phyloP scores from a whole-genome alignment of 2,797 vertebrate genomes.

The Allobates femoralis region DNA sequence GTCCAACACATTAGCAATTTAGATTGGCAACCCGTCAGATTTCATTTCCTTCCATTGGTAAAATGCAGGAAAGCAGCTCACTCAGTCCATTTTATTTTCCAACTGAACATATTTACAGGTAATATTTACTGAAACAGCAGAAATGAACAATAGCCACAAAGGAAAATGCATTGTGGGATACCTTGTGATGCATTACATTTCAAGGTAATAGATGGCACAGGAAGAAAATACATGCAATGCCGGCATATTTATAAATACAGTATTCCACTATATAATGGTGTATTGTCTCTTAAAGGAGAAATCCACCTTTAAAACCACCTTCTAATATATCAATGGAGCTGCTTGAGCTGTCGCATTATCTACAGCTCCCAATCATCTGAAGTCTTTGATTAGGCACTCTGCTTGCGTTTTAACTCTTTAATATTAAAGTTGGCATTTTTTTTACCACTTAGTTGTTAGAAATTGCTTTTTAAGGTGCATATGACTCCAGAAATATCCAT shows the following conservation, averaged over 20 bases:
- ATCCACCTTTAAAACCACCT: background rate
- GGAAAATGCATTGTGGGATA: constrained; percentile 11
- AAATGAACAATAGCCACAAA: constrained; percentile 23
- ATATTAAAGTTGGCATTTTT: no score
- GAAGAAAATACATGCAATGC: constrained; percentile 21
- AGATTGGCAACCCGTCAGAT: constrained; percentile 57
- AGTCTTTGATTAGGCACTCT: background rate
- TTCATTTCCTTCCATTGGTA: constrained; percentile 31
- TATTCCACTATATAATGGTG: background rate
- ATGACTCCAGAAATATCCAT: no score
- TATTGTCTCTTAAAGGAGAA: background rate
- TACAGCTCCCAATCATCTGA: background rate
- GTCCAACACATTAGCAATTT: constrained; percentile 44
- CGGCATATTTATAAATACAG: constrained; percentile 19
- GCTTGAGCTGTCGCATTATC: background rate
- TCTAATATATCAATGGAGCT: background rate
- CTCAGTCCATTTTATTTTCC: constrained; percentile 9
- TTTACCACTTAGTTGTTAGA: no score
- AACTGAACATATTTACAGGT: background rate
- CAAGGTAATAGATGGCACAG: constrained; percentile 34
- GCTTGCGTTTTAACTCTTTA: background rate
- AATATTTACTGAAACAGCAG: constrained; percentile 42
- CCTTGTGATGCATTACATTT: constrained; percentile 3
- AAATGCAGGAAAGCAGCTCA: constrained; percentile 9
- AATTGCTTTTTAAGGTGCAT: no score